These are phyloP conservation scores for Pseudorhiza aurosa DNA, from an alignment of 30 jellyfish, hydroid and myxozoan species.

Conservation along the genomic window DNA sequence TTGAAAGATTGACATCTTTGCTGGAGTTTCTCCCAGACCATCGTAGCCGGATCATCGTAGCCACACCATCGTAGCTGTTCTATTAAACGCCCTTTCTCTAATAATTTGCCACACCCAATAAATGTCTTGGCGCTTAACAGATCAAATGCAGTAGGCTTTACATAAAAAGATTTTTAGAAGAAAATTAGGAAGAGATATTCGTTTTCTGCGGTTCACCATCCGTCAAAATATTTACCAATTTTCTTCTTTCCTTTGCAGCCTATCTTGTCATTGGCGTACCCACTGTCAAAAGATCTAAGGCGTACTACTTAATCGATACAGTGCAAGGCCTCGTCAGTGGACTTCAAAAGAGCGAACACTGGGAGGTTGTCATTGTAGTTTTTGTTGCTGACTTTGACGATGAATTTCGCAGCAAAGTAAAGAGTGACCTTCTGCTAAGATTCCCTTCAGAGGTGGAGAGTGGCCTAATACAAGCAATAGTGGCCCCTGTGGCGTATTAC, in stretches of 20 bases:
- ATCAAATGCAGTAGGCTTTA: too few relatives aligned
- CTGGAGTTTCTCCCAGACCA: too few relatives aligned
- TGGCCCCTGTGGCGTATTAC: constrained; percentile 59
- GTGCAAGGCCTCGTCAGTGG: constrained; percentile 61
- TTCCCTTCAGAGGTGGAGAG: constrained; percentile 62
- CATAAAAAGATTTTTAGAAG: too few relatives aligned
- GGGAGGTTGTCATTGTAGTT: constrained; percentile 72
- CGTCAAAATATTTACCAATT: not conserved
- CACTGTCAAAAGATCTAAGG: constrained; percentile 78
- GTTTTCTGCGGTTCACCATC: not conserved
- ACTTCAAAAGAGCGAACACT: constrained; percentile 20
- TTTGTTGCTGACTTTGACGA: constrained; percentile 77
- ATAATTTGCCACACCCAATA: too few relatives aligned
- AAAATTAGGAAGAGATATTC: too few relatives aligned
- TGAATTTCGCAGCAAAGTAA: constrained; percentile 45
- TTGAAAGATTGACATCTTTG: too few relatives aligned
- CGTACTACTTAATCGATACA: constrained; percentile 76
- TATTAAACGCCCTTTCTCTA: too few relatives aligned
- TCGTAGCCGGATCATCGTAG: too few relatives aligned
- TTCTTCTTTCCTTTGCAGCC: constrained; percentile 28
- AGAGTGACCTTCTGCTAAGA: constrained; percentile 7
- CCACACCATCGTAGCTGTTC: too few relatives aligned
- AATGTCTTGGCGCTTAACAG: too few relatives aligned
- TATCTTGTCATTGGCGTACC: constrained; percentile 86
- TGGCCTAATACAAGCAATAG: constrained; percentile 73